Evolutionary conservation across 2,113 vertebrate genomes (phyloP).

Genomic region (Ahaetulla prasina): DNA sequence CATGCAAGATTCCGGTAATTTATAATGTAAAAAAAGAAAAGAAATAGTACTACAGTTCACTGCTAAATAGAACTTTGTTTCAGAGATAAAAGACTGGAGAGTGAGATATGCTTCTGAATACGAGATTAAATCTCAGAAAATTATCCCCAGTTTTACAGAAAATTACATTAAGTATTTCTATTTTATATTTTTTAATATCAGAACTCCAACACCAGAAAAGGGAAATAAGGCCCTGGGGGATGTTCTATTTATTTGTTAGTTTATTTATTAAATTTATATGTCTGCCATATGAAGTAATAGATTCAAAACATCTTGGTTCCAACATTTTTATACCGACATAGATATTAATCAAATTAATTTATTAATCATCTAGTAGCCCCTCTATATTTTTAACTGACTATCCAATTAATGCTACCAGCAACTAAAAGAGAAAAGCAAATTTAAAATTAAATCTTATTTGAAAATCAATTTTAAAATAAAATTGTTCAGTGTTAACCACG

Average conservation of each 20-base stretch:
- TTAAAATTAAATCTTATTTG: not conserved
- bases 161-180: not conserved
- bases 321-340: not conserved
- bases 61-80: not conserved
- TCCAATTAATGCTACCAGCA: not conserved
- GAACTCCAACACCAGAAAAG: not conserved
- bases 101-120: not conserved
- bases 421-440: not conserved
- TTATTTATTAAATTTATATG: too few species aligned
- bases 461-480: not conserved
- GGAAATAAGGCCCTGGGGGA: not conserved
- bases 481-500: not conserved
- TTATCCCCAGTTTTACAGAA: not conserved
- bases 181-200: not conserved
- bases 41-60: not conserved
- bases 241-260: not conserved
- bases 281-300: not conserved
- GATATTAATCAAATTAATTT: not conserved
- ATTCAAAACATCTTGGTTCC: not conserved
- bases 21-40: not conserved
- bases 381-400: not conserved
- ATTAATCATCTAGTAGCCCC: not conserved
- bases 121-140: not conserved
- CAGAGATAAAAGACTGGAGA: not conserved
- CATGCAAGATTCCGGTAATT: constrained; percentile 33